Percentiles rank a stretch among this genome's conserved stretches.
phyloP scores from a whole-genome alignment of 2,888 invertebrate genomes.

The Boloria selene region DNA sequence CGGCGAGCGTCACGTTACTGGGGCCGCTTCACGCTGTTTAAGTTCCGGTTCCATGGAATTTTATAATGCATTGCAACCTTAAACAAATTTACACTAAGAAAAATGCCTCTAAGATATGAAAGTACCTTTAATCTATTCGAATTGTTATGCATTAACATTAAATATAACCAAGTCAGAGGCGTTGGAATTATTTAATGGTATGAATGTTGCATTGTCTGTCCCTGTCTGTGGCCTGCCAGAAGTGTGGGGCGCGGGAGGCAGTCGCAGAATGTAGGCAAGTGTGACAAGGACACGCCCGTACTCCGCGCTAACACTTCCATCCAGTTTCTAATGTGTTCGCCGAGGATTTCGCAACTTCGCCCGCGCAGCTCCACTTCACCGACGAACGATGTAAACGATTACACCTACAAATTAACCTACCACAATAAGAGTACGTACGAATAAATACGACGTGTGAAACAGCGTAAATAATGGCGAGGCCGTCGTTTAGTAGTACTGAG shows the following conservation, averaged over 20 bases:
- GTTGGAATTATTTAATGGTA: constrained; percentile 64
- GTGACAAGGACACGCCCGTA: constrained; percentile 83
- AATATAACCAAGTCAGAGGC: constrained; percentile 23
- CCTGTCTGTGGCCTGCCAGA: constrained; percentile 60
- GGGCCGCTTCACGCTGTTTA: constrained; percentile 65
- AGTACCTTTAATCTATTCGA: neutral
- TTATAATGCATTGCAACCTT: constrained; percentile 46
- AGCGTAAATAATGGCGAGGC: constrained; percentile 34
- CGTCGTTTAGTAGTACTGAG: constrained; percentile 26
- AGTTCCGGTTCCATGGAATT: constrained; percentile 71
- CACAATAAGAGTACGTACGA: constrained; percentile 51
- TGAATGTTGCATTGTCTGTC: constrained; percentile 75
- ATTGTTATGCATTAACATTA: constrained; percentile 12
- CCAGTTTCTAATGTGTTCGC: constrained; percentile 80
- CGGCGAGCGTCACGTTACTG: constrained; percentile 69
- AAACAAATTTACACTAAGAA: constrained; percentile 17
- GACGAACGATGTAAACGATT: constrained; percentile 66
- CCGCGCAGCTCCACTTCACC: constrained; percentile 64
- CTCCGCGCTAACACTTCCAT: constrained; percentile 79
- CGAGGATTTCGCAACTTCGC: constrained; percentile 73
- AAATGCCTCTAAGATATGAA: neutral
- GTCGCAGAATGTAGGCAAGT: constrained; percentile 81
- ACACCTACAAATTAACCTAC: constrained; percentile 58
- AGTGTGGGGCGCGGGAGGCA: constrained; percentile 66
- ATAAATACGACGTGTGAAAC: constrained; percentile 46